Percentiles rank a stretch among this genome's conserved stretches.
These are phyloP conservation scores for Gobio occitaniae DNA, from an alignment of 2,797 vertebrate species.

Conservation along the genomic window DNA sequence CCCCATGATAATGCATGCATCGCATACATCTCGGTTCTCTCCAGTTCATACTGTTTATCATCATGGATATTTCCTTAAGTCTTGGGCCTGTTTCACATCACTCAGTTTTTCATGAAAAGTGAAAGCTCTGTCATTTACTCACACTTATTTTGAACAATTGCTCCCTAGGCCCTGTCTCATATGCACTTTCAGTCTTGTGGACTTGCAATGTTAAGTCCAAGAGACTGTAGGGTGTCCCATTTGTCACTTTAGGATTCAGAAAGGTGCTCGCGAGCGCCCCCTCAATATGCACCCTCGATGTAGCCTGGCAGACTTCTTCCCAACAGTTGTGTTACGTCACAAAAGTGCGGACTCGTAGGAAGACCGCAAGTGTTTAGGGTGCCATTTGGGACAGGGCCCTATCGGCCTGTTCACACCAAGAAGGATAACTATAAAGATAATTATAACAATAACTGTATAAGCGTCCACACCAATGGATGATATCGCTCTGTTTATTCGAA, in stretches of 20 bases:
- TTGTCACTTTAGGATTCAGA: too few species aligned
- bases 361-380: too few species aligned
- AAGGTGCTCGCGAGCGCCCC: too few species aligned
- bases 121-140: not conserved
- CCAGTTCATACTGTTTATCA: slow-evolving; percentile 50
- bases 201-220: too few species aligned
- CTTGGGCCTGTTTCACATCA: not conserved
- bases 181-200: too few species aligned
- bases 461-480: not conserved
- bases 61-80: not conserved
- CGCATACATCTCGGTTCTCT: slow-evolving; percentile 65
- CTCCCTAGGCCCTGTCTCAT: too few species aligned
- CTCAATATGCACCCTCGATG: too few species aligned
- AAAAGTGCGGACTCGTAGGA: too few species aligned
- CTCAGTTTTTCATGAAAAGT: not conserved
- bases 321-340: too few species aligned
- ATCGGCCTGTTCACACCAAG: not conserved
- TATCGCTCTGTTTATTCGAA: not conserved
- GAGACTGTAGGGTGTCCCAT: too few species aligned
- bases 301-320: too few species aligned
- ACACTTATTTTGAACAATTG: not conserved
- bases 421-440: not conserved
- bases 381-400: not conserved
- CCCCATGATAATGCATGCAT: slow-evolving; percentile 80
- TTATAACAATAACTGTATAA: too few species aligned